phyloP scores from a whole-genome alignment of 2,888 invertebrate species.

The Diaprepes abbreviatus region DNA sequence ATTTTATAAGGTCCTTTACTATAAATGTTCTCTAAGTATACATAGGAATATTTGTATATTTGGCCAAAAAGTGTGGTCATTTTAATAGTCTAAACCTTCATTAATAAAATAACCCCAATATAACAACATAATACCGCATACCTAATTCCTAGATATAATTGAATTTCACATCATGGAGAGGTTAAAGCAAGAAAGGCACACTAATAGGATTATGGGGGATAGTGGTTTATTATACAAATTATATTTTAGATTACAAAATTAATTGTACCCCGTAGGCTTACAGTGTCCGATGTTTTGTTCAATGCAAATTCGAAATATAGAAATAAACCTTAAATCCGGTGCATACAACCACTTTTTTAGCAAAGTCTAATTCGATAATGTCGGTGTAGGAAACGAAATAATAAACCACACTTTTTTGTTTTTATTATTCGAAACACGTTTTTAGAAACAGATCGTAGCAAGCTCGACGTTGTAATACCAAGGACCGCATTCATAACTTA shows the following conservation, averaged over 20 bases:
- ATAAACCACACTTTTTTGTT: too few relatives aligned
- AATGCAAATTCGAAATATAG: not conserved
- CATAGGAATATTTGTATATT: not conserved
- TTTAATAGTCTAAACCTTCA: not conserved
- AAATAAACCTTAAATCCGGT: too few relatives aligned
- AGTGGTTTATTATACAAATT: constrained; percentile 15
- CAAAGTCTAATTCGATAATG: too few relatives aligned
- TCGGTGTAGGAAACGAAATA: too few relatives aligned
- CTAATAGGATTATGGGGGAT: constrained; percentile 18
- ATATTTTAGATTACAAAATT: constrained; percentile 22
- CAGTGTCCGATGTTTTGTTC: constrained; percentile 7
- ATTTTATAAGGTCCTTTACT: too few relatives aligned
- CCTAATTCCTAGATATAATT: constrained; percentile 9
- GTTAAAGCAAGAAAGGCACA: constrained; percentile 15
- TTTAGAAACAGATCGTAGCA: too few relatives aligned
- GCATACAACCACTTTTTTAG: too few relatives aligned
- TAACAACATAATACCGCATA: not conserved
- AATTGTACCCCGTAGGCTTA: constrained; percentile 4
- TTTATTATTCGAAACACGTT: too few relatives aligned
- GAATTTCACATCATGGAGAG: constrained; percentile 8
- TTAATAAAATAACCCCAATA: not conserved
- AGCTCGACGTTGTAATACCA: too few relatives aligned
- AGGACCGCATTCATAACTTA: too few relatives aligned
- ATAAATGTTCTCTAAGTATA: too few relatives aligned
- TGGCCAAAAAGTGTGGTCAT: not conserved